Conservation (phyloP, 2,888 invertebrate genomes). For the Cerastoderma edule region DNA sequence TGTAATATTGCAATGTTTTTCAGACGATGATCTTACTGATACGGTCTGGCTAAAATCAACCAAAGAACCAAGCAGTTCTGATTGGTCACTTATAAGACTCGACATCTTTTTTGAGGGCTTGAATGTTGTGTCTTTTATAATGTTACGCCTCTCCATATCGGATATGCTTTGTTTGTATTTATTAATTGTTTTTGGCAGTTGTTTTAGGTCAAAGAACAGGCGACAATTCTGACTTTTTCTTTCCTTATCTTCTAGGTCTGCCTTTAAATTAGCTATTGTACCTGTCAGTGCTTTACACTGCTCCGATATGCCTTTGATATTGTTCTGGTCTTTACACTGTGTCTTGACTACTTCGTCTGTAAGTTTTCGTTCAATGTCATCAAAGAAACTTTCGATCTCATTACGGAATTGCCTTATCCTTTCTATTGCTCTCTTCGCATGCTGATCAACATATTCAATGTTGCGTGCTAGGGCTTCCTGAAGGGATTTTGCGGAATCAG, state of each 20-base stretch:
- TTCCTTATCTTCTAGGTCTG: neutral
- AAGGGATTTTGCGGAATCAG: neutral
- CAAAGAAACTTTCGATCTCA: neutral
- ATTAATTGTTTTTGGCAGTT: neutral
- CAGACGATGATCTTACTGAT: neutral
- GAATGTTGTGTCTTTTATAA: neutral
- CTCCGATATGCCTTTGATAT: no score
- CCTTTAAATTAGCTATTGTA: neutral
- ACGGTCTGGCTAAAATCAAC: neutral
- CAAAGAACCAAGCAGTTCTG: neutral
- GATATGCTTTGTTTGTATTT: neutral
- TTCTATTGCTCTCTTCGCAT: neutral
- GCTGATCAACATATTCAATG: neutral
- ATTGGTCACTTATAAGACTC: neutral
- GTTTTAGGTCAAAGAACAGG: neutral
- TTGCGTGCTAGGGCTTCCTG: neutral
- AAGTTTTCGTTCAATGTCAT: neutral
- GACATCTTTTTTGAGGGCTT: neutral
- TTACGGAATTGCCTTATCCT: slow-evolving; percentile 9
- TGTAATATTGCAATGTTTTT: neutral
- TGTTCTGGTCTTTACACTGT: neutral
- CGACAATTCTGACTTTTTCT: slow-evolving; percentile 1
- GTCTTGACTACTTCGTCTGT: neutral
- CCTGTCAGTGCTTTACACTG: neutral
- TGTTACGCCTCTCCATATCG: neutral